These are phyloP conservation scores for Seriola rivoliana DNA, from an alignment of 2,113 vertebrate species.

Conservation along the genomic window DNA sequence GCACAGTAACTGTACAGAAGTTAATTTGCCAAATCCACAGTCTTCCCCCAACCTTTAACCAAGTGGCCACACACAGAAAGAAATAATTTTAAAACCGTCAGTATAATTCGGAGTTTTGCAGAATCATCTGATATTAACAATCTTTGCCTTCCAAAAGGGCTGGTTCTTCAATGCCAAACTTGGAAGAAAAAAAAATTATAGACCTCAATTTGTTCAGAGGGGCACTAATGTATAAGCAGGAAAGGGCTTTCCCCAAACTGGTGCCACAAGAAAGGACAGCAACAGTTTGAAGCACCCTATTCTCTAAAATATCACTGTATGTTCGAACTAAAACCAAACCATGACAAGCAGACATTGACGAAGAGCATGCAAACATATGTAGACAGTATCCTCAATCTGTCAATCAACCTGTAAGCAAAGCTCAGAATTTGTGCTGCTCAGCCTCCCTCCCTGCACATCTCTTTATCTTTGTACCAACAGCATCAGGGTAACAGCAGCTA, in stretches of 20 bases:
- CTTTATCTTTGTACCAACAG: background rate
- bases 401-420: background rate
- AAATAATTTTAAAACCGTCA: background rate
- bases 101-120: background rate
- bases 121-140: background rate
- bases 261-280: background rate
- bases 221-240: background rate
- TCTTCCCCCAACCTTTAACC: background rate
- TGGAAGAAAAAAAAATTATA: background rate
- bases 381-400: background rate
- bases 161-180: background rate
- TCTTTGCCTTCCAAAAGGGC: background rate
- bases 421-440: background rate
- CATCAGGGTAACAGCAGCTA: slow-evolving; percentile 14
- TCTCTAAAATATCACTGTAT: background rate
- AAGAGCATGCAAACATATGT: background rate
- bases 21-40: background rate
- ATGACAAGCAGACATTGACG: background rate
- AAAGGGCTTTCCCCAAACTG: background rate
- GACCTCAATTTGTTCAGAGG: background rate
- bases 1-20: background rate
- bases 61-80: background rate
- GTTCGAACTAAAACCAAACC: background rate
- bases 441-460: background rate
- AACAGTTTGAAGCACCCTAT: background rate